Evolutionary conservation across 35 echinoderm and acorn worm species (phyloP).

Genomic region (Lytechinus pictus): DNA sequence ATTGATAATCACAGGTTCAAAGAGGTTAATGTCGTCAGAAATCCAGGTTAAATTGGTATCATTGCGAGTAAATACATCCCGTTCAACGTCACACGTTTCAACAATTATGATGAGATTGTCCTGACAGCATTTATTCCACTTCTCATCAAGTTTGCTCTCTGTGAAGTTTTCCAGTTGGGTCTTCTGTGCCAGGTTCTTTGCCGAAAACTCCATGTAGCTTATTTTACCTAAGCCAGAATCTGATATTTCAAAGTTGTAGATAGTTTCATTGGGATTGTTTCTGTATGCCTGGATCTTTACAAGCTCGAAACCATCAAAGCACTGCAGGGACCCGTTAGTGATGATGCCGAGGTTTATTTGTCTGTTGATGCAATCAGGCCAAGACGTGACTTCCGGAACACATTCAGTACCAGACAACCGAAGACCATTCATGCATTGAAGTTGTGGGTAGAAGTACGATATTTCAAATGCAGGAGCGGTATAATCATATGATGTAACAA

Average conservation of each 20-base stretch:
- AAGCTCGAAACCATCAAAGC: not conserved
- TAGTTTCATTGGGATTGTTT: not conserved
- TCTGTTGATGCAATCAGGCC: not conserved
- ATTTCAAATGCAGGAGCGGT: not conserved
- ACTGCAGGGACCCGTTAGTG: slow-evolving; percentile 4
- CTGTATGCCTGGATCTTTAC: not conserved
- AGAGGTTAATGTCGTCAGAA: not conserved
- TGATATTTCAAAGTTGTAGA: not conserved
- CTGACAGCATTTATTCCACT: not conserved
- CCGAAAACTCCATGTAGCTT: not conserved
- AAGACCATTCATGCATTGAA: slow-evolving; percentile 13
- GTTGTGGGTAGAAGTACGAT: not conserved
- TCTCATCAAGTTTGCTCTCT: not conserved
- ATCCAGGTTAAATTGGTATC: not conserved
- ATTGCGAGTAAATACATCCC: not conserved
- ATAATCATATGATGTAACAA: not conserved
- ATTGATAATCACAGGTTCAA: slow-evolving; percentile 1
- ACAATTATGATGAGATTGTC: not conserved
- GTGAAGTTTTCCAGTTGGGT: not conserved
- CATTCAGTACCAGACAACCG: not conserved
- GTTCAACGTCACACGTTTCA: not conserved
- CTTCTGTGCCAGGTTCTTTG: not conserved
- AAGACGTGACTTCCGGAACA: not conserved
- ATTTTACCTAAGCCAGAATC: not conserved
- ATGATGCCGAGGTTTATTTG: not conserved